Percentiles rank a stretch among this genome's conserved stretches.
phyloP scores from a whole-genome alignment of 2,888 invertebrate species.

The Troilus luridus region DNA sequence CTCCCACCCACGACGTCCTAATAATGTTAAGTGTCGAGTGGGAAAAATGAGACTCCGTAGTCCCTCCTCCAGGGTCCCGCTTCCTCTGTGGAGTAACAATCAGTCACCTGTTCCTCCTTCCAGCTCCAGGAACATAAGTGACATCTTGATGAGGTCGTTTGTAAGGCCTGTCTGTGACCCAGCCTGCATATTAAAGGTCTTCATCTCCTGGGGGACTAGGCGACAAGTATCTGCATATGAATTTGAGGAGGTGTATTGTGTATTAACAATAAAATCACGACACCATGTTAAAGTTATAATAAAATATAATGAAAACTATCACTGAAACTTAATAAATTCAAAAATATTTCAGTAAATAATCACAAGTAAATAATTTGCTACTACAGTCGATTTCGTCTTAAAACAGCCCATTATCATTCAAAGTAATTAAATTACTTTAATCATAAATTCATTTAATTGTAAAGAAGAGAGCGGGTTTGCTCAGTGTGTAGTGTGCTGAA shows the following conservation, averaged over 20 bases:
- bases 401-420: too few species aligned
- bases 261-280: too few species aligned
- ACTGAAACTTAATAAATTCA: too few species aligned
- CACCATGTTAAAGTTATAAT: too few species aligned
- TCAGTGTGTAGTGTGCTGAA: too few species aligned
- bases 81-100: background rate
- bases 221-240: background rate
- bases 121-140: background rate
- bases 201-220: background rate
- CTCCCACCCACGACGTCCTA: background rate
- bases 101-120: background rate
- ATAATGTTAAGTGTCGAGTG: conserved; percentile 41
- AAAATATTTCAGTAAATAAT: too few species aligned
- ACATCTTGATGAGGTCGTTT: conserved; percentile 22
- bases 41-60: background rate
- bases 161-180: background rate
- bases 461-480: too few species aligned
- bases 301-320: too few species aligned
- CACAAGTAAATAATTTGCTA: too few species aligned
- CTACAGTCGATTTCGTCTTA: too few species aligned
- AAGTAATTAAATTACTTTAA: too few species aligned
- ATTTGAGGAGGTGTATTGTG: background rate
- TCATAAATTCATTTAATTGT: too few species aligned
- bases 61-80: background rate
- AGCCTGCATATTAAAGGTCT: background rate